These are phyloP conservation scores for Amphimallon solstitiale DNA, from an alignment of 2,888 invertebrate genomes.

Conservation along the genomic window DNA sequence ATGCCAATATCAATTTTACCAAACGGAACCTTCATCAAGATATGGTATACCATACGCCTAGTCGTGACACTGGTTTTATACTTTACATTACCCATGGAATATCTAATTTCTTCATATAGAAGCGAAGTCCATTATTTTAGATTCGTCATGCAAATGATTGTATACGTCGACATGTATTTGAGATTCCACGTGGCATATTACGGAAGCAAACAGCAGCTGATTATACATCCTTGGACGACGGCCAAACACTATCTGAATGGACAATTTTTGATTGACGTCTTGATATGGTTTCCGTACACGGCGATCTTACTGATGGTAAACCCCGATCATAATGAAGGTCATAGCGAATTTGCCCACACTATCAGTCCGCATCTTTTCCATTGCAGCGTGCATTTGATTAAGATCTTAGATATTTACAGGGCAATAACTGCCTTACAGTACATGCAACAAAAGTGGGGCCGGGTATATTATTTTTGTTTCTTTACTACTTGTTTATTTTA, in stretches of 20 bases:
- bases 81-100: constrained; percentile 44
- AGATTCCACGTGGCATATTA: constrained; percentile 67
- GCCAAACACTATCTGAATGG: constrained; percentile 66
- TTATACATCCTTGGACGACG: constrained; percentile 67
- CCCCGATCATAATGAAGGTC: constrained; percentile 61
- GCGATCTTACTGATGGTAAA: constrained; percentile 59
- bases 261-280: constrained; percentile 63
- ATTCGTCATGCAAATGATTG: constrained; percentile 62
- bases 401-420: constrained; percentile 64
- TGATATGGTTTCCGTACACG: constrained; percentile 67
- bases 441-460: constrained; percentile 52
- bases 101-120: constrained; percentile 40
- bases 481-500: no score
- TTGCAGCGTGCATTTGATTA: constrained; percentile 59
- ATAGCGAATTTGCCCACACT: constrained; percentile 54
- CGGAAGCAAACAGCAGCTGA: constrained; percentile 64
- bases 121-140: constrained; percentile 47
- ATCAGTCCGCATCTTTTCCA: constrained; percentile 60
- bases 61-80: constrained; percentile 37
- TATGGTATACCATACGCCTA: constrained; percentile 48
- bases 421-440: constrained; percentile 64
- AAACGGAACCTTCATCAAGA: constrained; percentile 49
- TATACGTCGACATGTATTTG: constrained; percentile 65
- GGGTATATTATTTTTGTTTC: constrained; percentile 60
- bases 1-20: constrained; percentile 53